Base-by-base conservation (phyloP, 2,888 invertebrate genomes). In the Creontiades dilutus region DNA sequence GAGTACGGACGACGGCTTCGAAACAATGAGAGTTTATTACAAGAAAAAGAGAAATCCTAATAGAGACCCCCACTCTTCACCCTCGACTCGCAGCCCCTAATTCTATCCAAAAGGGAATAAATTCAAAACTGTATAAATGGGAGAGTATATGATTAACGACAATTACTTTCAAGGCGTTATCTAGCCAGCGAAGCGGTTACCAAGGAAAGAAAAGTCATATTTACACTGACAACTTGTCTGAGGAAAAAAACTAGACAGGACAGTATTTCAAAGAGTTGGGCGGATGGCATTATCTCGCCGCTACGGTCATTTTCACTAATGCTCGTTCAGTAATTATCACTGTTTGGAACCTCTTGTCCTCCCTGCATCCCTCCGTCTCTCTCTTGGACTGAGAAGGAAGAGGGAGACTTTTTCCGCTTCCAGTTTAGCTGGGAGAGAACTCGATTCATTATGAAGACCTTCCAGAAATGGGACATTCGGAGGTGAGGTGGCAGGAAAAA, bases 281-380 rank as follows among this genome's bases (percentile, higher is more conserved):
- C 90, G 90, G 91, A 90, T 90, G 90, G 91, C 91, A 92, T 92
- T 91, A 91, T 91, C 88, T 91, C 47, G 91, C 91, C 91, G 91
- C 91, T 91, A 92, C 91, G 91, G 91, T 91, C 91, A 91, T 92
- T 92, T 92, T 92, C 91, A 92, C 91, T 92, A 92, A 92, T 92
- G 91, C 91, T 91, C 91, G 91, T 90, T 91, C 89, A 90, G 90
- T 91, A 92, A 91, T 92, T 91, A 91, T 92, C 90, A 89, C 91
- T 86, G 86, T 86, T 86, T 75, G 86, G 86, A 75, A 37, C 86
- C 76, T 75, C 75, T 75, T 75, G 27, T 55, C 16, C 52, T 52
- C 55, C 84, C 55, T 28, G 37, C 55, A 52, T 12, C 28, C n/a
- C 37, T 47, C 23, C 16, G 16, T 23, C 37, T 37, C n/a, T 19